A percentile compares a stretch with the other conserved stretches of the same genome.
These are phyloP conservation scores for Hippasteria phrygiana DNA, from an alignment of 53 echinoderm and acorn worm species.

Conservation along the genomic window DNA sequence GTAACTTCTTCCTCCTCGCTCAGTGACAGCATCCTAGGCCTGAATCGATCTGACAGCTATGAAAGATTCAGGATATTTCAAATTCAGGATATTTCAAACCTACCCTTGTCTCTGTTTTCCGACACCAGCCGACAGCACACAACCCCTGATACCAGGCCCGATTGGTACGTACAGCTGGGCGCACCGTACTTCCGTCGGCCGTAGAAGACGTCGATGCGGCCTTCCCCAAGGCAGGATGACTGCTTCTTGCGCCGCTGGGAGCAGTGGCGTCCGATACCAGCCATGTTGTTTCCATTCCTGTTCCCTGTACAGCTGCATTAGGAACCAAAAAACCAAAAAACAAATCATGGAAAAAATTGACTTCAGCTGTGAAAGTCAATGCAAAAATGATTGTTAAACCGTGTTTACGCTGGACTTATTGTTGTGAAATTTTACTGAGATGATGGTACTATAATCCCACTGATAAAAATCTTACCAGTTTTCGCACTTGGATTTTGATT, in stretches of 20 bases:
- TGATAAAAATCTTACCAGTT: too few species aligned
- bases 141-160: constrained; percentile 89
- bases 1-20: not conserved
- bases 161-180: constrained; percentile 82
- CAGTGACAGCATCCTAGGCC: not conserved
- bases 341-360: not conserved
- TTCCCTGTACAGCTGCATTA: constrained; percentile 81
- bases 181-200: constrained; percentile 59
- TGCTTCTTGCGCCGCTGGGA: constrained; percentile 78
- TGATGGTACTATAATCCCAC: too few species aligned
- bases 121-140: constrained; percentile 84
- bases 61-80: not conserved
- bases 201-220: constrained; percentile 89
- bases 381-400: too few species aligned
- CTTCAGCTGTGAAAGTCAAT: too few species aligned
- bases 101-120: constrained; percentile 65
- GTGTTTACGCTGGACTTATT: too few species aligned
- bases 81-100: not conserved
- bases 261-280: constrained; percentile 88
- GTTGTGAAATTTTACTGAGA: too few species aligned
- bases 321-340: not conserved
- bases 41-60: not conserved
- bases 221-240: constrained; percentile 86
- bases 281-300: constrained; percentile 78
- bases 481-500: too few species aligned